Conservation (phyloP, 2,113 vertebrate species). For the Macquaria ambigua region DNA sequence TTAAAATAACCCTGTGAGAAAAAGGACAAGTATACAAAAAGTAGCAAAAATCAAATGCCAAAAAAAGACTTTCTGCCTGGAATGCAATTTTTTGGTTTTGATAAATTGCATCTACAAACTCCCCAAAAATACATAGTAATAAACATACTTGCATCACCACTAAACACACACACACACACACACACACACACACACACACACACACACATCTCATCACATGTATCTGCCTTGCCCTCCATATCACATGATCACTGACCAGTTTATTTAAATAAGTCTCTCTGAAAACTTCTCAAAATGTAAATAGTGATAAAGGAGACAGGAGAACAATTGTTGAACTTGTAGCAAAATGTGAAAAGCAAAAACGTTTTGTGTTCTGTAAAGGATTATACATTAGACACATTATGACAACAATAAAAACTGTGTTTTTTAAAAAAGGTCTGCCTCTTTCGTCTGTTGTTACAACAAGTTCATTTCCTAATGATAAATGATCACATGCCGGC, state of each 20-base stretch:
- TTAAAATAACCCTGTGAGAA: not conserved
- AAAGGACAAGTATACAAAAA: not conserved
- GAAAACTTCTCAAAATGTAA: slow-evolving; percentile 80
- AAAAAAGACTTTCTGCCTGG: not conserved
- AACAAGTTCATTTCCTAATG: not conserved
- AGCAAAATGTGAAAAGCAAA: slow-evolving; percentile 74
- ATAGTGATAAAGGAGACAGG: slow-evolving; percentile 71
- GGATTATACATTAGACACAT: slow-evolving; percentile 63
- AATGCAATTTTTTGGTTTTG: not conserved
- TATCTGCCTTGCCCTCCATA: not conserved
- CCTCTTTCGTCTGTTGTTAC: slow-evolving; percentile 10
- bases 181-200: too few species aligned
- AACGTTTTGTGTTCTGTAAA: slow-evolving; percentile 68
- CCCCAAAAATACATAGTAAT: not conserved
- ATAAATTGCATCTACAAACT: not conserved
- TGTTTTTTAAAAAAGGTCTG: slow-evolving; percentile 54
- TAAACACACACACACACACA: not conserved
- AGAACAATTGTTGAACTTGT: slow-evolving; percentile 54
- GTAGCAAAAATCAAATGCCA: slow-evolving; percentile 1
- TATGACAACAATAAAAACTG: slow-evolving; percentile 65
- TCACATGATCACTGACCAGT: slow-evolving; percentile 47
- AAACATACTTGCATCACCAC: not conserved
- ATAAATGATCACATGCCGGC: not conserved
- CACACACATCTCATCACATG: slow-evolving; percentile 5
- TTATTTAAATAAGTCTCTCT: slow-evolving; percentile 43